These are phyloP conservation scores for Anolis carolinensis DNA, from an alignment of 2,113 vertebrate genomes.

Conservation along the genomic window DNA sequence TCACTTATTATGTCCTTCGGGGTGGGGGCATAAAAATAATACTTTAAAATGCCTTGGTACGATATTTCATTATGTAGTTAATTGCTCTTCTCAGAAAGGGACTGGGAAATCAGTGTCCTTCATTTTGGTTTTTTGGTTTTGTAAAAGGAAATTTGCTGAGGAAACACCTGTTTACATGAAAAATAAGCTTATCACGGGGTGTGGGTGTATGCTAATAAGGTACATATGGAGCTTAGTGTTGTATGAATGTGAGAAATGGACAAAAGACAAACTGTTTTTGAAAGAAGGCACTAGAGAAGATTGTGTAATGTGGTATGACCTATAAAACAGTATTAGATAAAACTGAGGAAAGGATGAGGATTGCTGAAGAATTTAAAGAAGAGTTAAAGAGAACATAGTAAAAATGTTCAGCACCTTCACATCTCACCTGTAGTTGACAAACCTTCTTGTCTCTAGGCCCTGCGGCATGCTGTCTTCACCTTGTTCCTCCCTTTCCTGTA, in stretches of 20 bases:
- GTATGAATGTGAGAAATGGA: not conserved
- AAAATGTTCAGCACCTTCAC: not conserved
- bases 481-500: not conserved
- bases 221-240: not conserved
- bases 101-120: not conserved
- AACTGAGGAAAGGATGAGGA: not conserved
- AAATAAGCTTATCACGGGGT: not conserved
- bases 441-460: not conserved
- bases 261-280: not conserved
- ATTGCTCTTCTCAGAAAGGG: not conserved
- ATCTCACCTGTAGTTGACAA: not conserved
- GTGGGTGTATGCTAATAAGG: not conserved
- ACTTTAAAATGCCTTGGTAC: too few relatives aligned
- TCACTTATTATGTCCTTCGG: too few relatives aligned
- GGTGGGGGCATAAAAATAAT: too few relatives aligned
- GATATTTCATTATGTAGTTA: not conserved
- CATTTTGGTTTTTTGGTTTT: too few relatives aligned
- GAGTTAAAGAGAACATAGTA: not conserved
- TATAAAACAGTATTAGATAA: not conserved
- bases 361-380: not conserved
- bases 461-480: not conserved
- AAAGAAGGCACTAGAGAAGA: not conserved
- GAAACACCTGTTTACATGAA: not conserved
- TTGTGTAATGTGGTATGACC: not conserved
- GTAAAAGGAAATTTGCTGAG: not conserved